phyloP scores from a whole-genome alignment of 2,797 vertebrate species.

The Valencia hispanica region DNA sequence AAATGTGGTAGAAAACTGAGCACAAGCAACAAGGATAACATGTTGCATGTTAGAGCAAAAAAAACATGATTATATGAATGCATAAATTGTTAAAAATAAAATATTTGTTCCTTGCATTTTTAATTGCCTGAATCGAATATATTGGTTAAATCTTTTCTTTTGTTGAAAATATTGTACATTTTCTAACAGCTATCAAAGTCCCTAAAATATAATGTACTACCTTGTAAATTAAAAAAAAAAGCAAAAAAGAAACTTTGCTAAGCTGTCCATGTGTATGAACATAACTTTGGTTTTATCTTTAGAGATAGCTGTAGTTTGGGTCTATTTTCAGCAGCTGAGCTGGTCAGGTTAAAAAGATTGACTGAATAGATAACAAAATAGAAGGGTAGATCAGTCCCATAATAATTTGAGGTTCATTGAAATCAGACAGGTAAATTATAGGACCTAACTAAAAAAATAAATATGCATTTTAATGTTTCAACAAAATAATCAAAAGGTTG shows the following conservation, averaged over 20 bases:
- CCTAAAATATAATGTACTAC: not conserved
- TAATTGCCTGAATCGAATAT: not conserved
- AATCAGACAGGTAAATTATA: slow-evolving; percentile 10
- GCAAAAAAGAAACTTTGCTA: not conserved
- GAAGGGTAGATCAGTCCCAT: slow-evolving; percentile 12
- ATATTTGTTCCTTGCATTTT: not conserved
- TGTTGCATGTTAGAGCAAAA: not conserved
- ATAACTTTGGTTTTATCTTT: not conserved
- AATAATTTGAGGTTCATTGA: slow-evolving; percentile 1
- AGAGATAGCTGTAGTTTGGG: not conserved
- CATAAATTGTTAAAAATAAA: not conserved
- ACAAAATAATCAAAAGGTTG: slow-evolving; percentile 20
- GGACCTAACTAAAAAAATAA: slow-evolving; percentile 5
- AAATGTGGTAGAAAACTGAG: not conserved
- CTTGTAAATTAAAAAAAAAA: not conserved
- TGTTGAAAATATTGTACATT: not conserved
- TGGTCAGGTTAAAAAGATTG: not conserved
- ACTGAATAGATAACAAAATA: slow-evolving; percentile 15
- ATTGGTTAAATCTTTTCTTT: not conserved
- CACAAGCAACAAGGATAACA: not conserved
- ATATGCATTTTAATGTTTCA: slow-evolving; percentile 10
- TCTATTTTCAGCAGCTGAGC: not conserved
- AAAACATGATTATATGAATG: not conserved
- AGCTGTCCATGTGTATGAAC: not conserved
- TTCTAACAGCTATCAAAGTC: not conserved